Conservation (phyloP, 1,140 invertebrate genomes). For the Bombus waltoni region DNA sequence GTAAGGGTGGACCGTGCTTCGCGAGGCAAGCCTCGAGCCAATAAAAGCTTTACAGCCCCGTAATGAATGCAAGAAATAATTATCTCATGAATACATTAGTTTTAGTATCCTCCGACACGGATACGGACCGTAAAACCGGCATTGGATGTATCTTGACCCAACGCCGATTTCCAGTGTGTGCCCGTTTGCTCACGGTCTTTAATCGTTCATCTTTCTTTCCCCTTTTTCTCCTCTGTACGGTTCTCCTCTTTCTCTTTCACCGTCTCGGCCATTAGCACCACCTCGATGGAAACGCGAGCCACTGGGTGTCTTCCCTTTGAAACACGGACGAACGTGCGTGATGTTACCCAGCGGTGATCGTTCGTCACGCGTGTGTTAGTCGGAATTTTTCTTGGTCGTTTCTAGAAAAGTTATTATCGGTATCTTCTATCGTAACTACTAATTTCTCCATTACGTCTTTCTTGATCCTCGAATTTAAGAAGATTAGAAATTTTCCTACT, state of each 20-base stretch:
- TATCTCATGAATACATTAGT: slow-evolving; percentile 82
- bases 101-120: slow-evolving; percentile 76
- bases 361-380: neutral
- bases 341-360: neutral
- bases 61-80: slow-evolving; percentile 82
- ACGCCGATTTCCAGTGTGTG: slow-evolving; percentile 61
- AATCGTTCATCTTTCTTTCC: slow-evolving; percentile 43
- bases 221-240: neutral
- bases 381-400: neutral
- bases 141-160: slow-evolving; percentile 70
- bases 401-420: neutral
- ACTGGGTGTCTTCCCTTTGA: neutral
- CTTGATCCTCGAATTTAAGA: neutral
- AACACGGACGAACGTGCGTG: neutral
- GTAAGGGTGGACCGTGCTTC: slow-evolving; percentile 73
- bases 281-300: slow-evolving; percentile 18
- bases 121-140: slow-evolving; percentile 71
- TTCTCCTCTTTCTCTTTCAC: neutral
- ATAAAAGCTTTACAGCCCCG: slow-evolving; percentile 78
- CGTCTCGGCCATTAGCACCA: slow-evolving; percentile 32
- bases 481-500: neutral
- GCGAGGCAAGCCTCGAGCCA: slow-evolving; percentile 48
- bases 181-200: slow-evolving; percentile 56
- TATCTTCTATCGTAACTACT: neutral
- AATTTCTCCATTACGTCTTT: neutral